Percentiles rank a stretch among this genome's conserved stretches.
phyloP scores from a whole-genome alignment of 1,140 invertebrate genomes.

The Cylas formicarius region DNA sequence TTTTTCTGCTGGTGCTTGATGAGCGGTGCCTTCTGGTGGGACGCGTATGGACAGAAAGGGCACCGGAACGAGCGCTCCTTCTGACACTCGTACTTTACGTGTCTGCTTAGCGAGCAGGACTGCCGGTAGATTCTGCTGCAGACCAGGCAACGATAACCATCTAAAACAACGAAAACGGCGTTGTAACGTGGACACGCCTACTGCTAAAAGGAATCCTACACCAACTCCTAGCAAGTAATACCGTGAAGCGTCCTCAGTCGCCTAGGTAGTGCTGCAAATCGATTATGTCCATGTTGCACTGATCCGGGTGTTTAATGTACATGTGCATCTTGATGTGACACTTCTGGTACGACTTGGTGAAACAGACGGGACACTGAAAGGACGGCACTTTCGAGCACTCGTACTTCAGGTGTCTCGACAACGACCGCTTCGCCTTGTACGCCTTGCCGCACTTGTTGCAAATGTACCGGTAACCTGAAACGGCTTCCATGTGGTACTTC shows the following conservation, averaged over 20 bases:
- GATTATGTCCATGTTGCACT: slow-evolving; percentile 6
- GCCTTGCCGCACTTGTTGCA: slow-evolving; percentile 7
- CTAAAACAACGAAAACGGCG: too few relatives aligned
- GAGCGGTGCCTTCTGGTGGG: slow-evolving; percentile 45
- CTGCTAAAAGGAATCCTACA: too few relatives aligned
- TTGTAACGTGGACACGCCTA: too few relatives aligned
- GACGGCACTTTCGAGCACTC: slow-evolving; percentile 42
- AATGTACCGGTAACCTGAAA: neutral
- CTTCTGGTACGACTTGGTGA: slow-evolving; percentile 30
- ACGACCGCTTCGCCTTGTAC: slow-evolving; percentile 8
- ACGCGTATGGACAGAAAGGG: slow-evolving; percentile 43
- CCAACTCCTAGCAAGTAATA: too few relatives aligned
- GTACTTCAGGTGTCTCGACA: slow-evolving; percentile 10
- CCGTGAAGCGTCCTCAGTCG: too few relatives aligned
- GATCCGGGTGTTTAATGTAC: slow-evolving; percentile 2
- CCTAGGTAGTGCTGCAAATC: slow-evolving; percentile 9
- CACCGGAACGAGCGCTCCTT: slow-evolving; percentile 43
- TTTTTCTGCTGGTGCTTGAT: too few relatives aligned
- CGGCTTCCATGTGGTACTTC: too few relatives aligned
- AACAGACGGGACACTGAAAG: slow-evolving; percentile 53
- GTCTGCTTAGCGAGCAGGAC: slow-evolving; percentile 31
- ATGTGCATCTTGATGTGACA: slow-evolving; percentile 14
- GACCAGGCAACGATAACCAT: slow-evolving; percentile 6
- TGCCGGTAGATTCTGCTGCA: slow-evolving; percentile 25
- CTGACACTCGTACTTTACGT: slow-evolving; percentile 44